Base-by-base conservation (phyloP, 2,113 vertebrate species). In the Kryptolebias marmoratus region DNA sequence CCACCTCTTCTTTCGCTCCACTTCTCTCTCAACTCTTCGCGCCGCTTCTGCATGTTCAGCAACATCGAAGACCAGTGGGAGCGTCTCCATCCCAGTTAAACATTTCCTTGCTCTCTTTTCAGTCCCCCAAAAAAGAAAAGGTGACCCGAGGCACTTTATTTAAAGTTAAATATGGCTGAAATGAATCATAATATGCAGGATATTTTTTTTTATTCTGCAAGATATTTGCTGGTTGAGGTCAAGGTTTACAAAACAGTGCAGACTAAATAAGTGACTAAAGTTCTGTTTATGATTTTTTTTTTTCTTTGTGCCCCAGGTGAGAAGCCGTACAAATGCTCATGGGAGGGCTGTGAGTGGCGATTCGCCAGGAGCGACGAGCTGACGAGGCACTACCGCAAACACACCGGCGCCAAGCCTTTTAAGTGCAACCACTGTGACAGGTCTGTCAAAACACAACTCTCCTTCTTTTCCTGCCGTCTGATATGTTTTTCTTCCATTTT, bases 361-460 rank as follows among this genome's bases (percentile, higher is more conserved):
- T 99, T 99, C 90, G 98, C 98, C 92, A 95, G 98, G 88, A 99
- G 97, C 0, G 98, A 99, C 87, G 98, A 99, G 93, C 95, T 99
- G 93, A 99, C 98, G 0, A 95, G 98, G 94, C 98, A 99, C 94
- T 99, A 99, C 93, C 97, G 98, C 95, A 99, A 99, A 95, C 98
- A 99, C 96, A 99, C 98, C 75, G 98, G 98, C 85, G 98, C 98
- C 94, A 99, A 99, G 90, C 98, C 98, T 91, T 99, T 99, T 91
- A 99, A 99, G 94, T 99, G 97, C 94, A 97, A 97, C 95, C 97
- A 98, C 94, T 99, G 97, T 91, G 98, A 99, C 97, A 99, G 98
- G 97, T 99, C 73, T 71, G 88, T 86, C 87, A 81, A 86, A 82
- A 84, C 81, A 85, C 71, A 75, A 14, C 74, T 69, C 72, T 45